A percentile compares a stretch with the other conserved stretches of the same genome.
phyloP scores from a whole-genome alignment of 2,113 vertebrate species.

The Grallaria varia region DNA sequence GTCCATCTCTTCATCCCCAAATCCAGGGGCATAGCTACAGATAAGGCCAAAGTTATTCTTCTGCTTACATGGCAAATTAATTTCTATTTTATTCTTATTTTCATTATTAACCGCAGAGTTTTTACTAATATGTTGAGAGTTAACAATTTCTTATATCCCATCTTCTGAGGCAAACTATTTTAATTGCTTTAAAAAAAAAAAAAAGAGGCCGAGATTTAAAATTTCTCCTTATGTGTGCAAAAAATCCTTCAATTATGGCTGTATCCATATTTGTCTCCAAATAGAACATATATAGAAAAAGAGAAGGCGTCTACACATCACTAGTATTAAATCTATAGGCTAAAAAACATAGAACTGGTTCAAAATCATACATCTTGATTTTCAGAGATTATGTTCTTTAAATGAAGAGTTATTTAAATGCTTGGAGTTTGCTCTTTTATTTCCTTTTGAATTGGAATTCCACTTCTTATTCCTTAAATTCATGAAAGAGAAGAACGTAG shows the following conservation, averaged over 20 bases:
- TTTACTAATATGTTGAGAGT: background rate
- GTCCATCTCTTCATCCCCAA: background rate
- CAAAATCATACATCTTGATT: background rate
- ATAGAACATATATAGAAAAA: background rate
- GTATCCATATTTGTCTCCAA: background rate
- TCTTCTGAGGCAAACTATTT: background rate
- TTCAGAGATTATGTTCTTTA: background rate
- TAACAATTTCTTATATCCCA: background rate
- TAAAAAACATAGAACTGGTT: background rate
- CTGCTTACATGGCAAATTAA: background rate
- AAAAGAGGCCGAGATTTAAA: background rate
- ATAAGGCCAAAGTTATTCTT: background rate
- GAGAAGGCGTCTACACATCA: background rate
- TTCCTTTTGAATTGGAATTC: background rate
- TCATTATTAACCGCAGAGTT: background rate
- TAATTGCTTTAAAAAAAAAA: background rate
- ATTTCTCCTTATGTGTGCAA: background rate
- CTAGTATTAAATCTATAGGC: background rate
- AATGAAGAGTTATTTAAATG: background rate
- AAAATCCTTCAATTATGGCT: background rate
- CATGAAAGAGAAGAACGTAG: background rate
- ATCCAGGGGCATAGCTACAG: background rate
- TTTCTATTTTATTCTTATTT: background rate
- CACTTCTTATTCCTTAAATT: background rate
- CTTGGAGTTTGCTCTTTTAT: background rate